These are phyloP conservation scores for Acanthornis magna DNA, from an alignment of 2,797 vertebrate genomes.

Conservation along the genomic window DNA sequence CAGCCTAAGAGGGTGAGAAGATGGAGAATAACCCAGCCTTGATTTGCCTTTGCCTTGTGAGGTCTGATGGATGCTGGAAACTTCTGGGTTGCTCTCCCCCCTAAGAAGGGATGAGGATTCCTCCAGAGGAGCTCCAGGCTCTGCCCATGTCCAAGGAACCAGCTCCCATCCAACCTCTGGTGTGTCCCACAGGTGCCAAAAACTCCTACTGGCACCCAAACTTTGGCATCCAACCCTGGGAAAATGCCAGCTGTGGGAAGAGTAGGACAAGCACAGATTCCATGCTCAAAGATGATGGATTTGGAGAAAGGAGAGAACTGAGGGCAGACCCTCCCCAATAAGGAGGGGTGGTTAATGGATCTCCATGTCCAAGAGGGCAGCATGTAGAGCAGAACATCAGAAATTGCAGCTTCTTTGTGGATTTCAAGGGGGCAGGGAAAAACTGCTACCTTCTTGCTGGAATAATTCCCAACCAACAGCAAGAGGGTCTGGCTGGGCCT, in stretches of 20 bases:
- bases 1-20: background rate
- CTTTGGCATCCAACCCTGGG: background rate
- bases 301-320: background rate
- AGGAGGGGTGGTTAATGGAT: background rate
- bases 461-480: background rate
- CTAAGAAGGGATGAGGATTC: background rate
- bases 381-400: accelerated
- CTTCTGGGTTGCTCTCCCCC: background rate
- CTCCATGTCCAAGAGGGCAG: background rate
- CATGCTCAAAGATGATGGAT: background rate
- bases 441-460: background rate
- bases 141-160: background rate
- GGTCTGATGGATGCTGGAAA: background rate
- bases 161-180: background rate
- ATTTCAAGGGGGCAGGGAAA: background rate
- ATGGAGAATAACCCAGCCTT: background rate
- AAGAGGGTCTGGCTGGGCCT: background rate
- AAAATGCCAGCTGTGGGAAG: background rate
- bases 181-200: accelerated
- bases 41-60: background rate
- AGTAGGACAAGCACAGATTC: background rate
- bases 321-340: background rate
- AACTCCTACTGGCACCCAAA: background rate
- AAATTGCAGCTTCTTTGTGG: background rate
- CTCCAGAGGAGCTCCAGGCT: background rate